Percentiles rank a stretch among this genome's conserved stretches.
phyloP scores from a whole-genome alignment of 2,113 vertebrate genomes.

The Dromas ardeola region DNA sequence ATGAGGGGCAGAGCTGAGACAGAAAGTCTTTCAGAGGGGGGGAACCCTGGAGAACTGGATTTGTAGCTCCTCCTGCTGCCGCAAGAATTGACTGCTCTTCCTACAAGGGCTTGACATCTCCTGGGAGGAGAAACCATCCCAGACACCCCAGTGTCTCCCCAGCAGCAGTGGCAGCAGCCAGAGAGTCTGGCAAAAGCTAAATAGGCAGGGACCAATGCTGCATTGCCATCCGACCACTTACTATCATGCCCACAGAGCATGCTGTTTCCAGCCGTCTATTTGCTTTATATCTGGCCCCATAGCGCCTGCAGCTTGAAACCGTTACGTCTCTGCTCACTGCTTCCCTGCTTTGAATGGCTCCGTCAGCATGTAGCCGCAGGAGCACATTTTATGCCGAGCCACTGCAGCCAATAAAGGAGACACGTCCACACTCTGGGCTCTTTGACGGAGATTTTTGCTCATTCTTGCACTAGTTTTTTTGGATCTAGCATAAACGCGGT shows the following conservation, averaged over 20 bases:
- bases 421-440: rapidly evolving
- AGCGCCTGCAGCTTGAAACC: background rate
- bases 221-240: background rate
- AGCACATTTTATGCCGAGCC: background rate
- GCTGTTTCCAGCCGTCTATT: background rate
- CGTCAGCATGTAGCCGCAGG: background rate
- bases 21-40: background rate
- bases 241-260: background rate
- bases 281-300: background rate
- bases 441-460: background rate
- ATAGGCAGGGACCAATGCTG: background rate
- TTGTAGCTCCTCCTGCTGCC: background rate
- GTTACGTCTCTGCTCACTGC: background rate
- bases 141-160: too few species aligned
- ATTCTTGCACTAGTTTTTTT: background rate
- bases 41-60: background rate
- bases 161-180: background rate
- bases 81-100: too few species aligned
- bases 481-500: background rate
- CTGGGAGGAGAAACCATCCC: too few species aligned
- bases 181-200: background rate
- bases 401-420: background rate
- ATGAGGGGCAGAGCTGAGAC: background rate
- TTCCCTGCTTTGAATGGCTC: background rate
- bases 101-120: too few species aligned